phyloP scores from a whole-genome alignment of 2,113 vertebrate genomes.

The Vulpes lagopus region DNA sequence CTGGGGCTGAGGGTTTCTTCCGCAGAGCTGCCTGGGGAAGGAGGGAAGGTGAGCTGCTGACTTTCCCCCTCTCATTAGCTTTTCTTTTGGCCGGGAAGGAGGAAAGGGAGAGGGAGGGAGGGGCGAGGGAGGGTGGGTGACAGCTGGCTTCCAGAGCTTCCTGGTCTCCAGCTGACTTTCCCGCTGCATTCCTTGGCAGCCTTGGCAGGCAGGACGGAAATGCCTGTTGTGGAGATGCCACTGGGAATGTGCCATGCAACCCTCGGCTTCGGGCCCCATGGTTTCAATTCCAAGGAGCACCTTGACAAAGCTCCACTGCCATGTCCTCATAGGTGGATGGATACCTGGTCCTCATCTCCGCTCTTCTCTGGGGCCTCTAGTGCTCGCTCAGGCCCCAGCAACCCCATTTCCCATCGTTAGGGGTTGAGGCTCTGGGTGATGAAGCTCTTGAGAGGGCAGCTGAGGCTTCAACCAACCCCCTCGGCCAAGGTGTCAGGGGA shows the following conservation, averaged over 20 bases:
- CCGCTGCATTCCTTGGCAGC: conserved; percentile 70
- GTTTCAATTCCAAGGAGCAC: neutral
- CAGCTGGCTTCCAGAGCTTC: conserved; percentile 59
- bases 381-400: neutral
- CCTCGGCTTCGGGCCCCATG: neutral
- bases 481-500: neutral
- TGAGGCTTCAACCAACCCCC: neutral
- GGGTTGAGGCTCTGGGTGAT: neutral
- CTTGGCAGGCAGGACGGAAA: conserved; percentile 60
- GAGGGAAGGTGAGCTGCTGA: neutral
- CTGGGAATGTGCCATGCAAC: neutral
- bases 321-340: neutral
- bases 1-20: neutral
- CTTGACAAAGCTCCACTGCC: neutral
- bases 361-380: neutral
- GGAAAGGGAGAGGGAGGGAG: neutral
- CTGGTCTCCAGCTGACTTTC: conserved; percentile 63
- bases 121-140: neutral
- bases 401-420: neutral
- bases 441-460: neutral
- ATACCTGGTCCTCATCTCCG: neutral
- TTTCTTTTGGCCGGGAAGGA: neutral
- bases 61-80: neutral
- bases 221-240: conserved; percentile 37
- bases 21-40: neutral